Evolutionary conservation across 2,113 vertebrate species (phyloP).

Genomic region (Passer montanus): DNA sequence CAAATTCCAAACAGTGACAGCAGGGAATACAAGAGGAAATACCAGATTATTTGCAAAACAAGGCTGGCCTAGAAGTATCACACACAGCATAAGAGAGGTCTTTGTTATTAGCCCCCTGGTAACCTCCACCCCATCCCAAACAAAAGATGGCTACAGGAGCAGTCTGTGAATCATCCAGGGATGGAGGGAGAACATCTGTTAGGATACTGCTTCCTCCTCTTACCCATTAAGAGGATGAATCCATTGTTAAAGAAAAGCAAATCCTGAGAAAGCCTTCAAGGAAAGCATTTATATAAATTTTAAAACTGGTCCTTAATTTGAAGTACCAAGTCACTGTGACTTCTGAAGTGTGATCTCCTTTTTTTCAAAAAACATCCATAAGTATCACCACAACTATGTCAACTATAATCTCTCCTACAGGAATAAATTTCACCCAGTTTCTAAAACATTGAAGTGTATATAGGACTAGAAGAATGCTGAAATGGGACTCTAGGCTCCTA

Average conservation of each 20-base stretch:
- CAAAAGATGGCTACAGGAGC: neutral
- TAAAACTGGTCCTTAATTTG: neutral
- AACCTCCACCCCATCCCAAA: neutral
- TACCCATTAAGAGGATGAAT: neutral
- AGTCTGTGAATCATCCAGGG: neutral
- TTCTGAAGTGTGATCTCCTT: neutral
- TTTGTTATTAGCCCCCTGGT: neutral
- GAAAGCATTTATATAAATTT: neutral
- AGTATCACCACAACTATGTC: neutral
- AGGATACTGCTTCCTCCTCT: neutral
- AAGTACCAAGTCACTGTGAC: neutral
- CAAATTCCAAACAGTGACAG: constrained; percentile 45
- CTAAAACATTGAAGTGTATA: neutral
- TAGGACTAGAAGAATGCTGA: neutral
- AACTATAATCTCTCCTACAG: neutral
- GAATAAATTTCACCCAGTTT: neutral
- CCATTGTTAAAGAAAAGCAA: neutral
- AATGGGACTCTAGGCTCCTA: neutral
- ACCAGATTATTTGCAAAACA: constrained; percentile 58
- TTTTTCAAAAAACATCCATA: neutral
- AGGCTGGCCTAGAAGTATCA: neutral
- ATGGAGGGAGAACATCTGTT: neutral
- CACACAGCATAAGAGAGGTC: neutral
- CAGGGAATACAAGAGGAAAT: constrained; percentile 55
- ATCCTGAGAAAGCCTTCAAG: neutral